Evolutionary conservation across 1,140 invertebrate genomes (phyloP), one percentile per base, ranked within the genome.

Genomic region (Adelges cooleyi): DNA sequence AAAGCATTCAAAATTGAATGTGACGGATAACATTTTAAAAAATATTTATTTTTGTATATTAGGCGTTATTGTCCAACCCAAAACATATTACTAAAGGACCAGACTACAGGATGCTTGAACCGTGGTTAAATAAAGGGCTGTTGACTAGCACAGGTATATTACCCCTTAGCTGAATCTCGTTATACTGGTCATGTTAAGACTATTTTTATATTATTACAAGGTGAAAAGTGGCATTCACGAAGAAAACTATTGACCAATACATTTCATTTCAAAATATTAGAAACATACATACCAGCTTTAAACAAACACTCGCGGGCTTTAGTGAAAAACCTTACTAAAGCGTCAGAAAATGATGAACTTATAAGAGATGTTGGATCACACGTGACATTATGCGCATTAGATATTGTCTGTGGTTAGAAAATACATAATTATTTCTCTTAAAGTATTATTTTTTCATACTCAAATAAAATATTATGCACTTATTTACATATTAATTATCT

Each of bases 371-470:
- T 93, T 22, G 87, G 85, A 72, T 82, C 84, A 15, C 83, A 82
- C 69, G 80, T 92, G 8, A 85, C 87, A 18, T 78, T 84, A n/a
- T 91, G 88, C 74, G 82, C 89, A 9, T 75, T 93, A 68, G 89
- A 92, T 73, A 87, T 90, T 69, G 90, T 93, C 65, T 90, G 87
- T 73, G 87, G 87, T 88, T 76, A 80, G 80, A 79, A 33, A 33
- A 33, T 51, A 10, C 22, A 8, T 77, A 6, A 76, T 23, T 69
- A 72, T 6, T 79, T 15, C 10, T 27, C n/a, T 52, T 15, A 9
- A 50, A 50, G 18, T 15, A 50, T 10, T 50, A 50, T 13, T 66
- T n/a, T n/a, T n/a, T n/a, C n/a, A n/a, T n/a, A n/a, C n/a, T n/a
- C n/a, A n/a, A n/a, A n/a, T n/a, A n/a, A n/a, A n/a, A 82, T 22